Percentiles rank a stretch among this genome's conserved stretches.
These are phyloP conservation scores for Poeciliopsis turrubarensis DNA, from an alignment of 2,113 vertebrate genomes.

Conservation along the genomic window DNA sequence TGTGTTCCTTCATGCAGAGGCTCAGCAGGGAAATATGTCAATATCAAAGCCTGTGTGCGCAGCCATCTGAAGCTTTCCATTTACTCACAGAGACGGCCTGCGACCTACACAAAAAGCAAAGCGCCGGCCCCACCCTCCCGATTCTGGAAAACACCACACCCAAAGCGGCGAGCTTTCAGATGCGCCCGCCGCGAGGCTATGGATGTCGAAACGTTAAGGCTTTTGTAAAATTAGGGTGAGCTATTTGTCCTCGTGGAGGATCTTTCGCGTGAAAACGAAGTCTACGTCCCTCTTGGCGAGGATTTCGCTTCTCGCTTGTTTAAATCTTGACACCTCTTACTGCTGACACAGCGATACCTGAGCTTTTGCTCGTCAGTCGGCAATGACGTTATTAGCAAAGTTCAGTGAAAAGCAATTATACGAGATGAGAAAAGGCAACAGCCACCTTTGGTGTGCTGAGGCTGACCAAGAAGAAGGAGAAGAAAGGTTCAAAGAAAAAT, in stretches of 20 bases:
- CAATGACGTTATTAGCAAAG: background rate
- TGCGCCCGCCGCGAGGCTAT: background rate
- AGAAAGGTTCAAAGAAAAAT: background rate
- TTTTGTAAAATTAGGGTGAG: background rate
- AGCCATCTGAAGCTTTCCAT: conserved; percentile 57
- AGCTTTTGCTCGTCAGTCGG: background rate
- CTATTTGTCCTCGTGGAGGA: background rate
- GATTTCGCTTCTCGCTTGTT: background rate
- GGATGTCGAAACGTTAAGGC: background rate
- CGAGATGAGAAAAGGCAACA: background rate
- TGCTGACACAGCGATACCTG: background rate
- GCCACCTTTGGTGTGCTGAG: background rate
- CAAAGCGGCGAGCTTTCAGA: background rate
- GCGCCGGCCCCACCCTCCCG: background rate
- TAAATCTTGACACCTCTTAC: background rate
- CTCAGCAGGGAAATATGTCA: conserved; percentile 57
- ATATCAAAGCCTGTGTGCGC: conserved; percentile 54
- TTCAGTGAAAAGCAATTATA: background rate
- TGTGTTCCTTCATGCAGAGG: conserved; percentile 40
- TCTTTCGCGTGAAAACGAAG: background rate
- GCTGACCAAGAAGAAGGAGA: background rate
- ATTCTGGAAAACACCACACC: conserved; percentile 9
- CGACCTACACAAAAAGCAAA: conserved; percentile 34
- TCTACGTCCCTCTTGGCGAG: background rate
- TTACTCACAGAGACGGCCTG: conserved; percentile 44